Evolutionary conservation across 2,113 vertebrate genomes (phyloP), one percentile per base, ranked within the genome.

Genomic region (Stercorarius parasiticus): DNA sequence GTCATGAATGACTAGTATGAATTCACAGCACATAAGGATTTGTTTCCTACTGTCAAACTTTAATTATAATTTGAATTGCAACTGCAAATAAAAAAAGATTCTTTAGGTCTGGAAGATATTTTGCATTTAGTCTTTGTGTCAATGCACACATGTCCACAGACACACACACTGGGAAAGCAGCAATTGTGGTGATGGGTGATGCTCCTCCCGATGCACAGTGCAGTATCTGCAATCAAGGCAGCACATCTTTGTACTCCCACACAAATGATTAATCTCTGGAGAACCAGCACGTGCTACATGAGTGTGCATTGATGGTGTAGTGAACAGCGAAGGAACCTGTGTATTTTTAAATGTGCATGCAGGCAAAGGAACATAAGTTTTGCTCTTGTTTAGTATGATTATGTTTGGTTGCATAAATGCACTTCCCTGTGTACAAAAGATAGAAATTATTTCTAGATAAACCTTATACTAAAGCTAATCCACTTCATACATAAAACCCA

Each of bases 241-340:
- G 45, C 23, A 32, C 29, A 38, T 18, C 19, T 26, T 78, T 1
- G 1, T 25, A 22, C 17, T 52, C 38, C 17, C 10, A 45, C 20
- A 30, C 43, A 36, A 66, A 59, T 14, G 16, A 53, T 11, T 58
- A 29, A 19, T 53, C 20, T 42, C 36, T 40, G 40, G 23, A 17
- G 14, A 77, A 18, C 8, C 43, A 72, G 15, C 34, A 26, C 19
- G 7, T 27, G 29, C 32, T 71, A 18, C 20, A n/a, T 26, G 22
- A n/a, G 5, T 22, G 12, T 40, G 21, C 8, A 38, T 38, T 1
- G 0, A 27, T n/a, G 32, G 42, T 43, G 8, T 7, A 30, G 27
- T 17, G 27, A 77, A 87, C 15, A 82, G 5, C 15, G 76, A 81
- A 74, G 53, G 19, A 56, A 49, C 2, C 5, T 38, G 27, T 22